Evolutionary conservation across 2,113 vertebrate species (phyloP).

Genomic region (Cisticola juncidis): DNA sequence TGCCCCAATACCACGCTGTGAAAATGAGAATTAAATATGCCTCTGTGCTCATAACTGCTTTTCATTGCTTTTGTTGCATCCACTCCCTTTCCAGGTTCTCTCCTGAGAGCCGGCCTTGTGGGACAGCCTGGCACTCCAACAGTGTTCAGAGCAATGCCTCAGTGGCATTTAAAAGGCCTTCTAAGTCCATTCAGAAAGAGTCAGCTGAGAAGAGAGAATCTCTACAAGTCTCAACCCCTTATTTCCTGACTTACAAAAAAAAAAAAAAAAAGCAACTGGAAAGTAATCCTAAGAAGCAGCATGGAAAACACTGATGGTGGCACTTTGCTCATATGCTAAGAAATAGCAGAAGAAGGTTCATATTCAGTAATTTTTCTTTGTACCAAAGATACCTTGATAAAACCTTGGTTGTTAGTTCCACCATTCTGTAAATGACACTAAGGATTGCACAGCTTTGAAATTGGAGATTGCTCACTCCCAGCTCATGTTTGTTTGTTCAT

Average conservation of each 20-base stretch:
- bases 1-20: not conserved
- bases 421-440: not conserved
- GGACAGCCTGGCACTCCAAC: not conserved
- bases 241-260: not conserved
- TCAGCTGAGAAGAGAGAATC: not conserved
- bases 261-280: not conserved
- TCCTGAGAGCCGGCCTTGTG: not conserved
- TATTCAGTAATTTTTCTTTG: not conserved
- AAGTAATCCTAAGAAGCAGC: not conserved
- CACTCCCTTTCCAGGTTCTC: not conserved
- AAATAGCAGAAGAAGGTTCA: not conserved
- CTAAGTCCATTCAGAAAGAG: not conserved
- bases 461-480: not conserved
- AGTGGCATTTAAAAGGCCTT: not conserved
- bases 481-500: not conserved
- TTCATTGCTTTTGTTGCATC: not conserved
- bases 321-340: not conserved
- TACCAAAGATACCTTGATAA: not conserved
- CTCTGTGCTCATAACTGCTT: not conserved
- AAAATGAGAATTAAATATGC: not conserved
- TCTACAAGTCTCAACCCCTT: not conserved
- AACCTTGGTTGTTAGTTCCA: not conserved
- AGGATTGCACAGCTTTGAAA: not conserved
- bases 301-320: not conserved
- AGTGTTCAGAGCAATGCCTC: not conserved